Base-by-base conservation (phyloP, 2,113 vertebrate genomes). In the Cariama cristata region DNA sequence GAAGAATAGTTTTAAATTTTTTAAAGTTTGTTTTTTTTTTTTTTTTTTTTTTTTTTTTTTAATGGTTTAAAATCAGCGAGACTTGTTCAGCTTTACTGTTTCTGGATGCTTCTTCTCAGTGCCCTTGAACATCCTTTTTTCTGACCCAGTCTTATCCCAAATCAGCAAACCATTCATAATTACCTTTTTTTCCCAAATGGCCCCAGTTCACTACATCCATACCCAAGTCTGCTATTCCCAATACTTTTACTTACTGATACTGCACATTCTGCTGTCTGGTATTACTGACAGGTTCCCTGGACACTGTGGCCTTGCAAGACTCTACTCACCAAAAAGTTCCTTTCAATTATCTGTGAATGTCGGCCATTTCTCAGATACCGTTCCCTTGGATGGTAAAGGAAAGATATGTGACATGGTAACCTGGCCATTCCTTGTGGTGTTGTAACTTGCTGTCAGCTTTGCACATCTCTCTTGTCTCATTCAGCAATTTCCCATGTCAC, bases 381-480 rank as follows among this genome's bases (percentile, higher is more conserved):
- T 92, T 74, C 32, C 45, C 49, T 76, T 59, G 42, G 30, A 35
- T 45, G 53, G 44, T 5, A 64, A 64, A 42, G 9, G 12, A 62
- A 49, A 49, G 11, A 7, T 40, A 12, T 33, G 15, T 19, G 53
- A 59, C 26, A 35, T 12, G 24, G 40, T 14, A 72, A 56, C 8
- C 8, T 22, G 26, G 11, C n/a, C 16, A 42, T 8, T 10, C 42
- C 56, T 88, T 0, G 0, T 1, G 2, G 15, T 32, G 30, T 45
- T 69, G 59, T 32, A 59, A 30, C 53, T 64, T 75, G 38, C 33
- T 66, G 19, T 44, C 76, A 77, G 24, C 28, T 91, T 47, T 84
- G 14, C 33, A 47, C 21, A 7, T 32, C 14, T 6, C 32, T 76
- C 20, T 84, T 83, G 28, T n/a, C 10, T 52, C 62, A 50, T 42